Evolutionary conservation across 2,888 invertebrate species (phyloP).

Genomic region (Torymus tubicola): DNA sequence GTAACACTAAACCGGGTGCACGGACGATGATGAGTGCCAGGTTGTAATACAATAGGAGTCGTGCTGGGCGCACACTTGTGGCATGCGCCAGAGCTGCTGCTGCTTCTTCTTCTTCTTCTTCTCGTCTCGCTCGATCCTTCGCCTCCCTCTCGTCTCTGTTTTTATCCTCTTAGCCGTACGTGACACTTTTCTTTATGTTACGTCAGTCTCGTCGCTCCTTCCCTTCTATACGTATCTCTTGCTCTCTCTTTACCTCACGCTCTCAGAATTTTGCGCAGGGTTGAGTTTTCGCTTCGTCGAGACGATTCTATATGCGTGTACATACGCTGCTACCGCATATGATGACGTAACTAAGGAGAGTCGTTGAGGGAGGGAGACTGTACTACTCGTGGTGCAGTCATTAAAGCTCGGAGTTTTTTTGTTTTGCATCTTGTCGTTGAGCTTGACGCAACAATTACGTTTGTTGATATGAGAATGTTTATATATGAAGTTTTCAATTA

Average conservation of each 20-base stretch:
- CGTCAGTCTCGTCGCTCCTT: conserved; percentile 22
- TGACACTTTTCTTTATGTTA: conserved; percentile 53
- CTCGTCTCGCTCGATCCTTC: conserved; percentile 19
- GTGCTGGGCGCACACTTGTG: conserved; percentile 71
- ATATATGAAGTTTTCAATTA: too few relatives aligned
- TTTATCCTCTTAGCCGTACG: conserved; percentile 46
- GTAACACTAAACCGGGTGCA: conserved; percentile 50
- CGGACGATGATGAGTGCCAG: conserved; percentile 47
- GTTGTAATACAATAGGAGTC: conserved; percentile 72
- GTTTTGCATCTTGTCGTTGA: too few relatives aligned
- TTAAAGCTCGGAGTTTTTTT: too few relatives aligned
- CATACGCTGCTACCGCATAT: not conserved
- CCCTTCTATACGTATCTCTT: not conserved
- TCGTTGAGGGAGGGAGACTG: too few relatives aligned
- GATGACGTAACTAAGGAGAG: too few relatives aligned
- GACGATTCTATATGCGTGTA: too few relatives aligned
- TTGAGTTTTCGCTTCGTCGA: conserved; percentile 29
- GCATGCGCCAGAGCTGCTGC: conserved; percentile 69
- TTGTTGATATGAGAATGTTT: too few relatives aligned
- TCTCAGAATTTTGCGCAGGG: conserved; percentile 21
- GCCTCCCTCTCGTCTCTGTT: conserved; percentile 13
- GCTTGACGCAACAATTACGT: too few relatives aligned
- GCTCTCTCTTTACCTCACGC: not conserved
- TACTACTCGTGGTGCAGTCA: too few relatives aligned
- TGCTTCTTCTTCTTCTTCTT: conserved; percentile 36